phyloP scores from a whole-genome alignment of 2,888 invertebrate species.

The Micoletzkya japonica region DNA sequence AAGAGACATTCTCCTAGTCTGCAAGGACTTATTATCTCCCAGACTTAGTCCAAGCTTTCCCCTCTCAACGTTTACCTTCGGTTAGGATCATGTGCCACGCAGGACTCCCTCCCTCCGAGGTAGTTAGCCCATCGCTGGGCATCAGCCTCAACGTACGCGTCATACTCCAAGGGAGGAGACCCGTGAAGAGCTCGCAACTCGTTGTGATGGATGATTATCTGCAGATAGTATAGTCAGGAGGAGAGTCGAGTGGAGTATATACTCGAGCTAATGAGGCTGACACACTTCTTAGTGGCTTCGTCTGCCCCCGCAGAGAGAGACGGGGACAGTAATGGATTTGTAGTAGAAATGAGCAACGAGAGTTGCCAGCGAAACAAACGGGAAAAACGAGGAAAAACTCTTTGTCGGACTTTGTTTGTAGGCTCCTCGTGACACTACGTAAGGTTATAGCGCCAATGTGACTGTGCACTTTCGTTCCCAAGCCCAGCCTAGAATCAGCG shows the following conservation, averaged over 20 bases:
- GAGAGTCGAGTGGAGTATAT: neutral
- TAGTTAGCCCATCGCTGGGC: slow-evolving; percentile 56
- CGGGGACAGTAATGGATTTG: neutral
- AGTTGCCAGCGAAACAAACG: too few species aligned
- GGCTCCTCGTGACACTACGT: too few species aligned
- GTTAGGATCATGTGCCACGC: slow-evolving; percentile 53
- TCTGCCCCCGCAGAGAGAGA: neutral
- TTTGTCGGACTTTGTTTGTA: too few species aligned
- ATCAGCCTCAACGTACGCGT: slow-evolving; percentile 40
- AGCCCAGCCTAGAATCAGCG: too few species aligned
- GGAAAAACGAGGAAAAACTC: too few species aligned
- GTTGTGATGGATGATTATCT: slow-evolving; percentile 40
- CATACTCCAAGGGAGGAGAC: slow-evolving; percentile 38
- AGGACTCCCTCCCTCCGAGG: slow-evolving; percentile 42
- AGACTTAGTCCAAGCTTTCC: too few species aligned
- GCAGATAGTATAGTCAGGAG: neutral
- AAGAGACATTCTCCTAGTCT: slow-evolving; percentile 59
- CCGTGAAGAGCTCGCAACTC: slow-evolving; percentile 50
- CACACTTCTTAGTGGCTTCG: neutral
- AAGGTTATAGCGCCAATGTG: too few species aligned
- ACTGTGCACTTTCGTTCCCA: too few species aligned
- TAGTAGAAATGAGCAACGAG: neutral
- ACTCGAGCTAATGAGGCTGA: neutral
- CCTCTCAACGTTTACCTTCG: slow-evolving; percentile 37
- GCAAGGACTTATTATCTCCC: slow-evolving; percentile 30